Conservation (phyloP, 2,797 vertebrate species). For the Myioborus miniatus region DNA sequence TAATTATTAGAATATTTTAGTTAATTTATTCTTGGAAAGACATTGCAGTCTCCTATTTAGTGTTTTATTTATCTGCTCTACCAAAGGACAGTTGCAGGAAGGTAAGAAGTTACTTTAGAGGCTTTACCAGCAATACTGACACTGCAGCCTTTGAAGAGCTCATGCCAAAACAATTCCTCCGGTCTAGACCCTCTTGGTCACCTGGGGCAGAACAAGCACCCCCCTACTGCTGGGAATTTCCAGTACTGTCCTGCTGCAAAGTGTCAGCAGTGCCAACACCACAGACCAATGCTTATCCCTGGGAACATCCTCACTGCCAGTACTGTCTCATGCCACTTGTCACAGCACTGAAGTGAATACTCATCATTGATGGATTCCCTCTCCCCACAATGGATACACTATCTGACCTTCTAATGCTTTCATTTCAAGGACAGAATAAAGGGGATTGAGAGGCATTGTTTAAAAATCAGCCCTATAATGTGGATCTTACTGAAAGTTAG, state of each 20-base stretch:
- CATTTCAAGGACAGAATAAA: neutral
- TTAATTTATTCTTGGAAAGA: neutral
- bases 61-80: neutral
- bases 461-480: neutral
- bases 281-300: neutral
- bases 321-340: neutral
- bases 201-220: neutral
- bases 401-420: neutral
- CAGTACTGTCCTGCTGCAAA: neutral
- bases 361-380: neutral
- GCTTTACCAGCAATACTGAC: neutral
- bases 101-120: neutral
- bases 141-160: neutral
- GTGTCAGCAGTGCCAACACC: neutral
- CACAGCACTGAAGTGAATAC: neutral
- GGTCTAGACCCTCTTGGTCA: neutral
- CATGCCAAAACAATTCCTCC: neutral
- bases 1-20: neutral
- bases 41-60: neutral
- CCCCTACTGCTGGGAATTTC: neutral
- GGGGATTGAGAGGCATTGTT: neutral
- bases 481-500: neutral
- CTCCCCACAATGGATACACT: fast-evolving
- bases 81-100: neutral
- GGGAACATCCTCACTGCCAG: neutral